phyloP scores from a whole-genome alignment of 2,797 vertebrate genomes.

The Sternarchorhynchus goeldii region DNA sequence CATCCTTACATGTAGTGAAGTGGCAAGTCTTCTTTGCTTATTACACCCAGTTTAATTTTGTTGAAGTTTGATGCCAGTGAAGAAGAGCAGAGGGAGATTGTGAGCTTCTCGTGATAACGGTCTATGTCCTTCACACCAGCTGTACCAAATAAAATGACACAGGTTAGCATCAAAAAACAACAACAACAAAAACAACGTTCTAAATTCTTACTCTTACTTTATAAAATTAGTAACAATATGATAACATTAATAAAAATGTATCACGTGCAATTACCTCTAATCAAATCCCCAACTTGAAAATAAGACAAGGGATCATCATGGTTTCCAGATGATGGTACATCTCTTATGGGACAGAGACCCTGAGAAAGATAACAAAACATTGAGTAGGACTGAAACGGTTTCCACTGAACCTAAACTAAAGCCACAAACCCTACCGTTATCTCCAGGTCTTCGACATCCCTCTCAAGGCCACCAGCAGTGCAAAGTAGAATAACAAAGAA shows the following conservation, averaged over 20 bases:
- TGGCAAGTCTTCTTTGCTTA: conserved; percentile 88
- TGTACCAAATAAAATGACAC: conserved; percentile 51
- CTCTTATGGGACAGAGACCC: conserved; percentile 93
- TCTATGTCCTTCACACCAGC: conserved; percentile 95
- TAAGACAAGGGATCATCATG: conserved; percentile 96
- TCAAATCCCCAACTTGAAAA: conserved; percentile 91
- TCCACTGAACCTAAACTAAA: neutral
- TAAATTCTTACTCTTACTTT: too few relatives aligned
- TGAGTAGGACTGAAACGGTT: neutral
- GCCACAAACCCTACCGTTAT: conserved; percentile 77
- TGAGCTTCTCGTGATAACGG: conserved; percentile 94
- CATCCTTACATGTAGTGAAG: conserved; percentile 84
- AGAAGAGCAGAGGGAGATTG: conserved; percentile 83
- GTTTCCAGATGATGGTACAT: conserved; percentile 91
- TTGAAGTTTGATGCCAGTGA: conserved; percentile 79
- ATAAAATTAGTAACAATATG: neutral
- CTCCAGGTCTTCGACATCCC: conserved; percentile 90
- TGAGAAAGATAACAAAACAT: conserved; percentile 43
- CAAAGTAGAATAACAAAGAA: conserved; percentile 94
- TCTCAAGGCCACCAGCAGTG: conserved; percentile 82
- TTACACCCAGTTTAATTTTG: conserved; percentile 87
- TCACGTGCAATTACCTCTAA: conserved; percentile 77
- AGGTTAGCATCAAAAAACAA: neutral
- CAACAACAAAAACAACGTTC: too few relatives aligned
- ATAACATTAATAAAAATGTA: neutral